Evolutionary conservation across 2,113 vertebrate species (phyloP), one percentile per base, ranked within the genome.

Genomic region (Ranitomeya variabilis): DNA sequence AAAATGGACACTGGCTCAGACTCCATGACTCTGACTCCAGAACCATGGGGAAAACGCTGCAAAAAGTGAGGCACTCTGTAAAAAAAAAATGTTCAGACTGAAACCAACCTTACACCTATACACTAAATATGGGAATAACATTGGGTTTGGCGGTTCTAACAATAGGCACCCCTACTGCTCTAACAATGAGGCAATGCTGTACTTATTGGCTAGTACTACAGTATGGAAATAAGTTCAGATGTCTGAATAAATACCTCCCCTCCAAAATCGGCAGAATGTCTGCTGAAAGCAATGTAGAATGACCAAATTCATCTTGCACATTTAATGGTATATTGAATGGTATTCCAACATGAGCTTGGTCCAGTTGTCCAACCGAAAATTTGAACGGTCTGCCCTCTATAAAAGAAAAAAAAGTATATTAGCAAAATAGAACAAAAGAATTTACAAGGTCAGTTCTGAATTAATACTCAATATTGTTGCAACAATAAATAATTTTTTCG

Each of bases 261-360:
- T 96, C 92, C 84, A 99, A 93, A 83, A 93, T 15, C 87, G 97
- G 97, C 62, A 91, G 91, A 80, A 96, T 90, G 89, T 92, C 90
- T 84, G 89, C 37, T 52, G 93, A 90, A 10, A 95, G 91, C 60
- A 78, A 80, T 6, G 94, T 94, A 2, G 93, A 18, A 90, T 99
- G 95, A 67, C 95, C 94, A 93, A 96, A 97, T 82, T 91, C 93
- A 93, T 99, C 98, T 79, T 94, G 94, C 31, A 99, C 85, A 67
- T 95, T 92, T 92, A 99, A 91, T 83, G 96, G 94, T 88, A 99
- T 96, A 91, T 77, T 90, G 90, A 99, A 98, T 12, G 95, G 97
- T 16, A 95, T 90, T 74, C 97, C 97, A 76, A 99, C 92, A 1
- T 90, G 93, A 91, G 96, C 91, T 89, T 90, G 94, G 62, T 95